Base-by-base conservation (phyloP, 2,113 vertebrate genomes). In the Entomyzon cyanotis region DNA sequence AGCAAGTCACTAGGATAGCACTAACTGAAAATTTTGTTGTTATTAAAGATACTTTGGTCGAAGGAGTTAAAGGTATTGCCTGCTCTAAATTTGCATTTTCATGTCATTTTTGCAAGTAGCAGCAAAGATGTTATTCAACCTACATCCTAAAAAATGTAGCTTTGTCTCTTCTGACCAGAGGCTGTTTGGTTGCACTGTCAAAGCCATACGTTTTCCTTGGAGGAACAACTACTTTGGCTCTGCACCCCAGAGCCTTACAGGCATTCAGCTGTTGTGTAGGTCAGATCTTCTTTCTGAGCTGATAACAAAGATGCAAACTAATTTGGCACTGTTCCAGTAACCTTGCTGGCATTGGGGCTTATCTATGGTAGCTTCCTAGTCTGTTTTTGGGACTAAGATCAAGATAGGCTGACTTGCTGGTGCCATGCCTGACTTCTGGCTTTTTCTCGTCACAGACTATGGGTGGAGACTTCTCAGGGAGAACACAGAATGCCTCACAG, bases 381-480 rank as follows among this genome's bases (percentile, higher is more conserved):
- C 30, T 44, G 47, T n/a, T 90, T 73, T 63, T 21, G 5, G 39
- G 27, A 31, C 33, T 31, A 37, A 53, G 63, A 67, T 56, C 14
- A 19, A 19, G 33, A 21, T 30, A 81, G 52, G 44, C 11, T 58
- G 83, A 22, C 18, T 50, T 77, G 46, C 20, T 78, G 60, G 58
- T 84, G 63, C 44, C 11, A 44, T 25, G 30, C 18, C 17, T 85
- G 44, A 88, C 10, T 24, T 65, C 52, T 91, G 55, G 70, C 55
- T 10, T 93, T 39, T 77, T 87, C 11, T 74, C 15, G 96, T 95
- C 87, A 31, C 92, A 99, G 99, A 99, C 99, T 2, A 99, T 99
- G 99, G 99, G 99, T 3, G 99, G 99, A 67, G 98, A 99, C 87
- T 99, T 99, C 89, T 97, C 97, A 8, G 99, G 99, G 30, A 99